These are phyloP conservation scores for Tiaroga cobitis DNA, from an alignment of 2,797 vertebrate genomes.

Conservation along the genomic window DNA sequence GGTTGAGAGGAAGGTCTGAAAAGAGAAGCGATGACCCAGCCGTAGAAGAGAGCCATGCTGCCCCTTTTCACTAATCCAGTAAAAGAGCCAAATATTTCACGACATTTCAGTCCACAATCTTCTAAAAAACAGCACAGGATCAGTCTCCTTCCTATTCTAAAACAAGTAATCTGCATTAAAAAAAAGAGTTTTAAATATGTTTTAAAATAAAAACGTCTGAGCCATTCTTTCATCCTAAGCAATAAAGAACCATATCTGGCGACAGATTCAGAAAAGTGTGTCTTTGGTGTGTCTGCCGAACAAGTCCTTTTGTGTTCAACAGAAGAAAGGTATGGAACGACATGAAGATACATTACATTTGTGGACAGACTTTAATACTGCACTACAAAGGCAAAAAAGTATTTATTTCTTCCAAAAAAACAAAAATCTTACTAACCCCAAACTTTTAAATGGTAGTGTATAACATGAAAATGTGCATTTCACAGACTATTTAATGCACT, in stretches of 20 bases:
- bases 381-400: neutral
- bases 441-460: neutral
- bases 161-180: neutral
- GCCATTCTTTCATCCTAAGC: neutral
- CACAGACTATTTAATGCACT: neutral
- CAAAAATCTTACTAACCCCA: neutral
- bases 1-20: constrained; percentile 88
- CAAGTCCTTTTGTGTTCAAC: neutral
- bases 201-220: neutral
- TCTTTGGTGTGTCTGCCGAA: neutral
- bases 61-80: constrained; percentile 56
- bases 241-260: neutral
- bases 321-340: neutral
- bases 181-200: neutral
- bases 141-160: constrained; percentile 50
- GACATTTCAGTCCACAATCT: constrained; percentile 61
- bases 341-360: neutral
- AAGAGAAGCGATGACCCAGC: constrained; percentile 84
- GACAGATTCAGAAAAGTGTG: neutral
- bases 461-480: neutral
- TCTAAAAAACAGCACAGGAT: constrained; percentile 32
- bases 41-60: constrained; percentile 55
- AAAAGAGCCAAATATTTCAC: constrained; percentile 58
- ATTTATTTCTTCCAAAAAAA: neutral
- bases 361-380: neutral